Evolutionary conservation across 2,797 vertebrate genomes (phyloP), one percentile per base, ranked within the genome.

Genomic region (Tragelaphus oryx): DNA sequence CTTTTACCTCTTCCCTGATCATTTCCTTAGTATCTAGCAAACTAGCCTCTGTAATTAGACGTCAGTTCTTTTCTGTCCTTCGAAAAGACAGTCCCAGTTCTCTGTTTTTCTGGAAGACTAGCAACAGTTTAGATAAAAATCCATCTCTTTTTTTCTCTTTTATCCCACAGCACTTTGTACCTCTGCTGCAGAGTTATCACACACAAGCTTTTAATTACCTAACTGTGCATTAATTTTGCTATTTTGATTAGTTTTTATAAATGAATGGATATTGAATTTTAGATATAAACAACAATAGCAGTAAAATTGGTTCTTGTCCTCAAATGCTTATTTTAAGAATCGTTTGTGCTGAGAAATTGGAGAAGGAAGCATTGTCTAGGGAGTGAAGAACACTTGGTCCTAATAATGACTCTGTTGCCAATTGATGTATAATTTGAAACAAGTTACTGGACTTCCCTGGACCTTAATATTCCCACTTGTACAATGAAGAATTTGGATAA

Each of bases 21-120:
- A 41, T 48, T 76, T 12, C 84, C 22, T 94, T 90, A 87, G n/a
- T 80, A 50, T 76, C 59, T 92, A 83, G 50, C 26, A n/a, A 84
- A 90, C 50, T 41, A 79, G 20, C 13, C 33, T 59, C 59, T 79
- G 48, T 76, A 5, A 37, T 74, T 48, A 89, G 48, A 93, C 87
- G 30, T 12, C 50, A 60, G 11, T 75, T 89, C 65, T 92, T 90
- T 26, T 90, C n/a, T 83, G 10, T 59, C 26, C 41, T 62, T 93
- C 54, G 71, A n/a, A 50, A 86, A 94, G 90, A 90, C 50, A 89
- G 59, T 62, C n/a, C 26, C 33, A 71, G 55, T 44, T 57, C 24
- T 95, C 85, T 95, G 91, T 74, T 74, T 93, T 91, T 62, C 83
- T 71, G 93, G 81, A 62, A 74, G 65, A 74, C 87, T 81, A 81